Conservation (phyloP, 2,113 vertebrate genomes). For the Girardinichthys multiradiatus region DNA sequence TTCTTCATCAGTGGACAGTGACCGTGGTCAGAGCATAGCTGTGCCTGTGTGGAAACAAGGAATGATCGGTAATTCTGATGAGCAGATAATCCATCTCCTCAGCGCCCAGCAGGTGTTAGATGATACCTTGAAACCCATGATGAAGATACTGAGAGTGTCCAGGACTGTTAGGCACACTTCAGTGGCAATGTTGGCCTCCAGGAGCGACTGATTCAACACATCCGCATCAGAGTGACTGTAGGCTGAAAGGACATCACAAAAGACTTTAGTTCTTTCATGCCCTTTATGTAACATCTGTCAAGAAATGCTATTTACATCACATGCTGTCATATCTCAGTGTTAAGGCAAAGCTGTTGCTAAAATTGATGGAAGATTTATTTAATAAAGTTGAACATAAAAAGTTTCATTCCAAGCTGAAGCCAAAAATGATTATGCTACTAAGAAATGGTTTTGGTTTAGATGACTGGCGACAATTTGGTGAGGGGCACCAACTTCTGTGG, state of each 20-base stretch:
- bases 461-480: background rate
- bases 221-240: slow-evolving; percentile 97
- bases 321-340: slow-evolving; percentile 6
- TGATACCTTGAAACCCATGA: slow-evolving; percentile 95
- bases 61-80: background rate
- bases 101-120: background rate
- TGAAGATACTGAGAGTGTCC: slow-evolving; percentile 95
- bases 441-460: background rate
- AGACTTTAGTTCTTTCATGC: slow-evolving; percentile 42
- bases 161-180: slow-evolving; percentile 96
- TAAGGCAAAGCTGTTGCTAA: slow-evolving; percentile 43
- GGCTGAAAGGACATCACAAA: slow-evolving; percentile 78
- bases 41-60: slow-evolving; percentile 80
- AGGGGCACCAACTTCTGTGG: background rate
- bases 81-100: background rate
- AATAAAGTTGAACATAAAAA: slow-evolving; percentile 17
- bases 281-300: background rate
- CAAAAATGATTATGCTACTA: background rate
- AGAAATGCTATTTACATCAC: background rate
- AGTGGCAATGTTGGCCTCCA: slow-evolving; percentile 96
- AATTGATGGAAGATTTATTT: slow-evolving; percentile 19
- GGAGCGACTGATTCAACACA: slow-evolving; percentile 91
- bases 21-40: slow-evolving; percentile 91
- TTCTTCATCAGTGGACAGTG: slow-evolving; percentile 99
- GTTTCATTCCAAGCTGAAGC: slow-evolving; percentile 57